Base-by-base conservation (phyloP, 1,140 invertebrate species). In the Dreissena polymorpha region DNA sequence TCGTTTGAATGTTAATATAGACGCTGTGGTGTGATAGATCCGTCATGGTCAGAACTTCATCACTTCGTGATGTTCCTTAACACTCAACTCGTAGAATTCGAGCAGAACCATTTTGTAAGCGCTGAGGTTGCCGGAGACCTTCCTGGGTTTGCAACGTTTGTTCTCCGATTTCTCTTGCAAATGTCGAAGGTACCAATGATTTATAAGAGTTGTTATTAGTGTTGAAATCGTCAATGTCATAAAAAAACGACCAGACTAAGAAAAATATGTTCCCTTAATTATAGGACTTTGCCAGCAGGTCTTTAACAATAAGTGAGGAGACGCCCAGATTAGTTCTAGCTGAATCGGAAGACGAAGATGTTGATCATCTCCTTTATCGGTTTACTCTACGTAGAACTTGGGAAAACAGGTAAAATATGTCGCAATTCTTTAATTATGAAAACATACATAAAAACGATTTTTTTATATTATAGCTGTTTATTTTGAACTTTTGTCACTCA, bases 201-300 rank as follows among this genome's bases (percentile, higher is more conserved):
- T 39, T 39, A 39, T 39, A 39, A 39, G 39, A 39, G 2, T 39
- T 39, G 39, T 39, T 5, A 39, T 39, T 39, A 39, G 39, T 39
- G 39, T 39, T 39, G 39, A 39, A 2, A 39, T 39, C 8, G 39
- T 39, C 39, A 2, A 39, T 2, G 39, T 39, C 39, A 5, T 39
- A 5, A 8, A 39, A 39, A 5, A 39, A 39, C 39, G 39, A 8
- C 39, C 39, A 39, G 39, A 8, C 39, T 39, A 39, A 39, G 39
- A 2, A 39, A 39, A 39, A 39, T 39, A 5, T 2, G 39, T 39
- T 39, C 39, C 8, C 39, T 39, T 39, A 39, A 39, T 39, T 29
- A 16, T 51, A 92, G 90, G 91, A 91, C 70, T 91, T 92, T 88
- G 86, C 91, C 0, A 92, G 91, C 5, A 67, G 91, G 27, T 92